Evolutionary conservation across 2,888 invertebrate species (phyloP), one percentile per base, ranked within the genome.

Genomic region (Encarsia formosa): DNA sequence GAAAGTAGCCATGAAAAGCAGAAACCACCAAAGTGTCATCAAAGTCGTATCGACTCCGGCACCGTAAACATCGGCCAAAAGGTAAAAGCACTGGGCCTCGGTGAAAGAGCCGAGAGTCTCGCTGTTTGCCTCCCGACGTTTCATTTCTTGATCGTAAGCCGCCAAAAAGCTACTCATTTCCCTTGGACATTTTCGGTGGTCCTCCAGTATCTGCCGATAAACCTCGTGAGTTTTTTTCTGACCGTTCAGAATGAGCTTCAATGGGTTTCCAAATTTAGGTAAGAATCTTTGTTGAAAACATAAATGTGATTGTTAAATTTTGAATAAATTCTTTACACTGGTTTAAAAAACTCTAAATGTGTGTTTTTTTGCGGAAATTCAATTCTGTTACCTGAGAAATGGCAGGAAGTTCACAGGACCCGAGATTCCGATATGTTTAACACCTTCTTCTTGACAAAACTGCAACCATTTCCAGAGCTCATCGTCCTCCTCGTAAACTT

Each of bases 361-460:
- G n/a, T n/a, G n/a, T n/a, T n/a, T n/a, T n/a, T n/a, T n/a, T n/a
- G n/a, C n/a, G n/a, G 29, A 13, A 9, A 29, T 9, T 29, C 8
- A 29, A 9, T 29, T 9, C 19, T 35, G 8, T 62, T 67, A 88
- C 85, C 88, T 83, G 37, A 91, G 73, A 67, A 87, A 84, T 13
- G 93, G 91, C 58, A 93, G 76, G 73, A 92, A 93, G 72, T 93
- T 93, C 3, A 91, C 79, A 11, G 86, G 82, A 2, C 88, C 91
- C 1, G 91, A 86, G 3, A 93, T 82, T 0, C 91, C 90, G 67
- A 93, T 86, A 63, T 85, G 81, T 67, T 88, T 86, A 42, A 87
- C 84, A 1, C 92, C 91, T 70, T 90, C 88, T 67, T 91, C 90
- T 71, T 91, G 89, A 44, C 89, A 76, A 61, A 84, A 76, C 63